Percentiles rank a stretch among this genome's conserved stretches.
Conservation (phyloP, 2,888 invertebrate species). For the Chironomus tentans region DNA sequence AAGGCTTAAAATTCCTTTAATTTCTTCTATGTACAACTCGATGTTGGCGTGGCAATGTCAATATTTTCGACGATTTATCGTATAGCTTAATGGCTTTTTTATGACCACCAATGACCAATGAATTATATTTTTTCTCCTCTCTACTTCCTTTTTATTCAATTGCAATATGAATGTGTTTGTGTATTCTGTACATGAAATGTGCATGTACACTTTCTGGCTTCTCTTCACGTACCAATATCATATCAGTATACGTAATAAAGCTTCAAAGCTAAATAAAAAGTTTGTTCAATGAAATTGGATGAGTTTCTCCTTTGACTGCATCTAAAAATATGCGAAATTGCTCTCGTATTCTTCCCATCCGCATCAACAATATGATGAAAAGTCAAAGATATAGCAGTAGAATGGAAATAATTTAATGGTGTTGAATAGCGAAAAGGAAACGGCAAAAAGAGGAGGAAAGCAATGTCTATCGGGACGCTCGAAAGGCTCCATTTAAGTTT, state of each 20-base stretch:
- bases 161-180: no score
- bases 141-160: not conserved
- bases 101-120: not conserved
- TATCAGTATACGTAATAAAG: not conserved
- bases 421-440: not conserved
- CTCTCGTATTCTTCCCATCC: no score
- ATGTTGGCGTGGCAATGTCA: not conserved
- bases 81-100: slow-evolving; percentile 4
- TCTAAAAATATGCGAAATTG: no score
- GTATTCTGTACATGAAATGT: no score
- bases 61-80: slow-evolving; percentile 8
- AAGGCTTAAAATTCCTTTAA: not conserved
- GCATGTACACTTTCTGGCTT: not conserved
- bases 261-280: not conserved
- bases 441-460: not conserved
- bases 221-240: not conserved
- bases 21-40: not conserved
- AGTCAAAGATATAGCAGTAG: no score
- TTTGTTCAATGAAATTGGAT: no score
- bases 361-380: no score
- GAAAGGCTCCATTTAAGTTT: not conserved
- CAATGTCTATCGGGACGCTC: not conserved
- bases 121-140: not conserved
- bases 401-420: not conserved
- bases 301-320: no score